Evolutionary conservation across 2,888 invertebrate genomes (phyloP), one percentile per base, ranked within the genome.

Genomic region (Ormyrus pomaceus): DNA sequence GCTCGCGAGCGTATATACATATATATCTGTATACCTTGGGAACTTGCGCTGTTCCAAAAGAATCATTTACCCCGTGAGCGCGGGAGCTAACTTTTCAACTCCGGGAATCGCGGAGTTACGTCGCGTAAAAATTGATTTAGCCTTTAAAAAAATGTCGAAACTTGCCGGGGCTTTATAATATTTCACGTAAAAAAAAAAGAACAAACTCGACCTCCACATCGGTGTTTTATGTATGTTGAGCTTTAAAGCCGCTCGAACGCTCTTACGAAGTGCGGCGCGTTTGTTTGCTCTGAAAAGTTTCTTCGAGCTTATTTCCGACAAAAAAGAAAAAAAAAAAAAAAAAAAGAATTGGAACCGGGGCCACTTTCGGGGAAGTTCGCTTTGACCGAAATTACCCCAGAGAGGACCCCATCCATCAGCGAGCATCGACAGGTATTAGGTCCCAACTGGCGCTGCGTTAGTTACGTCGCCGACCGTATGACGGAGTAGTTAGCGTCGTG

Each of bases 101-200:
- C 4, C 66, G 5, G 8, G 56, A 78, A 78, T 78, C 65, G 59
- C 72, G 13, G 68, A 68, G 62, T 65, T 71, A 71, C 62, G 73
- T 56, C 59, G 61, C 66, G 56, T 34, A 34, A 68, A 73, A 73
- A 79, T 79, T 79, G 66, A 61, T 79, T 79, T 64, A 69, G 56
- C 48, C 73, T 62, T 34, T 62, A 56, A 61, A 59, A 77, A 58
- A 78, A 66, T 72, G 61, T 45, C 6, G 53, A 62, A 76, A 34
- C 34, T 34, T 34, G 34, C 34, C 34, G 34, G 34, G 34, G 34
- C 34, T 34, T 34, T 34, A 34, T 34, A 34, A 34, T 34, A 34
- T 34, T 34, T 34, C 34, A 34, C 34, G 34, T 34, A 3, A 34
- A 34, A 34, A 34, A 34, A 34, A 34, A 4, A 34, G 1, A 34